These are phyloP conservation scores for Drosophila willistoni DNA, from an alignment of 1,140 invertebrate species.

Conservation along the genomic window DNA sequence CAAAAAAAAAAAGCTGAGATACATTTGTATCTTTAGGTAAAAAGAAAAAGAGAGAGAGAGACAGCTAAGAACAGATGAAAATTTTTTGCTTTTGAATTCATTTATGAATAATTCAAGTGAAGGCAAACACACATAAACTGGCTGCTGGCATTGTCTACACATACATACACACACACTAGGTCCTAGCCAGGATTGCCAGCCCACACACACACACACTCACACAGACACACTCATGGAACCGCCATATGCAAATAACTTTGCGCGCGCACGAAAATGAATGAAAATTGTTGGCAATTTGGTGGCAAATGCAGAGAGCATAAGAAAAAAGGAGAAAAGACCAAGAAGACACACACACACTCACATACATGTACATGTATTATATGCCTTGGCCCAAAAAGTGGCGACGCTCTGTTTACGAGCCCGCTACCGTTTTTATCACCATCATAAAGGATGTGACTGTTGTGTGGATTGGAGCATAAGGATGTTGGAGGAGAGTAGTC, in stretches of 20 bases:
- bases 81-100: slow-evolving; percentile 6
- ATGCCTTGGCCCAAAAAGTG: slow-evolving; percentile 25
- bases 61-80: neutral
- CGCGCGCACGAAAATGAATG: slow-evolving; percentile 71
- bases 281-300: slow-evolving; percentile 82
- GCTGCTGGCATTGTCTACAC: slow-evolving; percentile 52
- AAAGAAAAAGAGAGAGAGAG: neutral
- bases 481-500: no score
- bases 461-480: neutral
- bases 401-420: slow-evolving; percentile 65
- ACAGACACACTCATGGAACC: slow-evolving; percentile 15
- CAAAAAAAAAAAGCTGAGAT: neutral
- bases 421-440: slow-evolving; percentile 74
- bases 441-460: slow-evolving; percentile 62
- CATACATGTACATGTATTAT: neutral
- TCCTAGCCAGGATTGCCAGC: slow-evolving; percentile 42
- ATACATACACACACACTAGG: slow-evolving; percentile 11
- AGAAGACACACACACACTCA: neutral
- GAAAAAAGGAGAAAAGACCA: neutral
- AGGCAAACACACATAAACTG: slow-evolving; percentile 61
- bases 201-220: slow-evolving; percentile 23
- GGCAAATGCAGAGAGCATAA: slow-evolving; percentile 59
- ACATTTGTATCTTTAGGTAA: neutral
- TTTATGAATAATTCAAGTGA: slow-evolving; percentile 68
- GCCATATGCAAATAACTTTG: slow-evolving; percentile 68